Percentiles rank a stretch among this genome's conserved stretches.
phyloP scores from a whole-genome alignment of 2,888 invertebrate genomes.

The Hermaeophaga mercurialis region DNA sequence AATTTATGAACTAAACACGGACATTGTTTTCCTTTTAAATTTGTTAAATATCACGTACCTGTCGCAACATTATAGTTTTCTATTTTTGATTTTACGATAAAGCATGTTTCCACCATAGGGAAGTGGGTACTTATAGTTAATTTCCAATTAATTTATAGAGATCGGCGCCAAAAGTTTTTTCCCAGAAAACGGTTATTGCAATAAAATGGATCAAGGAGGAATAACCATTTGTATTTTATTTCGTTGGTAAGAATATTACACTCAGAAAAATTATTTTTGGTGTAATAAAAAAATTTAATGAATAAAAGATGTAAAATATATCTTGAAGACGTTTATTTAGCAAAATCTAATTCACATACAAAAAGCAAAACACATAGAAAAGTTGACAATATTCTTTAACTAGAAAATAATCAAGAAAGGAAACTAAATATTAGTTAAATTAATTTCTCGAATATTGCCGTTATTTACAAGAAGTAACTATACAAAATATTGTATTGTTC shows the following conservation, averaged over 20 bases:
- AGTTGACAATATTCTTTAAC: slow-evolving; percentile 39
- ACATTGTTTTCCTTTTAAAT: not conserved
- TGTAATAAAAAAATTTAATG: not conserved
- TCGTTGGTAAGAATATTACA: too few relatives aligned
- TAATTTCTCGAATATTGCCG: slow-evolving; percentile 36
- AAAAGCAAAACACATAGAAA: slow-evolving; percentile 42
- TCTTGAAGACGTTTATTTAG: slow-evolving; percentile 35
- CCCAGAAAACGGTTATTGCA: too few relatives aligned
- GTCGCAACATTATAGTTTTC: not conserved
- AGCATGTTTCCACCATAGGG: slow-evolving; percentile 10
- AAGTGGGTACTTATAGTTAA: not conserved
- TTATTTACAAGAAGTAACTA: slow-evolving; percentile 32
- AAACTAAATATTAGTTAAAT: slow-evolving; percentile 44
- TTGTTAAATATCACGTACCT: not conserved
- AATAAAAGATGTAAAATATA: not conserved
- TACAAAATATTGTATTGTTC: slow-evolving; percentile 29
- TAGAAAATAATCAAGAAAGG: slow-evolving; percentile 30
- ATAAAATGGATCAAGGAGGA: too few relatives aligned
- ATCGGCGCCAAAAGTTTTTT: slow-evolving; percentile 8
- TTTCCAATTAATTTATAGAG: not conserved
- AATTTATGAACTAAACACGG: not conserved
- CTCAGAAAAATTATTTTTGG: too few relatives aligned
- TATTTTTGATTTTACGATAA: slow-evolving; percentile 7
- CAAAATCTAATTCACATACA: slow-evolving; percentile 41
- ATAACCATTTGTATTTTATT: too few relatives aligned